A percentile compares a stretch with the other conserved stretches of the same genome.
These are phyloP conservation scores for Pegea sp. DNA, from an alignment of 23 tunicate genomes.

Conservation along the genomic window DNA sequence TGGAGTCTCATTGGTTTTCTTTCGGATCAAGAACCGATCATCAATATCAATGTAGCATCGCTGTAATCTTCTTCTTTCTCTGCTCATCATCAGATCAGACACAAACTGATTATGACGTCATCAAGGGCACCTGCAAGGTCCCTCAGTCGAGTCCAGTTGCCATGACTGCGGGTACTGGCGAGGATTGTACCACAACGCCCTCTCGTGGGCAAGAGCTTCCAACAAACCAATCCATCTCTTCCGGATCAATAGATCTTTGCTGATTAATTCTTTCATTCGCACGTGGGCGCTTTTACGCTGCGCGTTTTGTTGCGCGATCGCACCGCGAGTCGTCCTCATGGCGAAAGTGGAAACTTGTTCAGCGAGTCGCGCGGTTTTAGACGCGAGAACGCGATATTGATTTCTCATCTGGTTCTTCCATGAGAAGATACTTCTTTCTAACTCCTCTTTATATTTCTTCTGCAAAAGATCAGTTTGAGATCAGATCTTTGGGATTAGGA, in stretches of 20 bases:
- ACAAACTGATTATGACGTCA: background rate
- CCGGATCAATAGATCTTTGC: conserved; percentile 4
- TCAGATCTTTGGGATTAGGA: background rate
- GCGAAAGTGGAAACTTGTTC: conserved; percentile 70
- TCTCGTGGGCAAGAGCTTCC: conserved; percentile 85
- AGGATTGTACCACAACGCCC: conserved; percentile 88
- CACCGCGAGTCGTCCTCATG: conserved; percentile 64
- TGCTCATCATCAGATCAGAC: too few species aligned
- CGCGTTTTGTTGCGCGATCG: conserved; percentile 59
- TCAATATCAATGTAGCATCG: conserved; percentile 70
- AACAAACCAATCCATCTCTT: conserved; percentile 56
- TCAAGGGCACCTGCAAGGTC: conserved; percentile 43
- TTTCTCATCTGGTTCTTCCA: conserved; percentile 18
- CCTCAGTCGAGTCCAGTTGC: conserved; percentile 96
- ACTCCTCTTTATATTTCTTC: conserved; percentile 16
- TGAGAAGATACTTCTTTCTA: background rate
- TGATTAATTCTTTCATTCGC: conserved; percentile 30
- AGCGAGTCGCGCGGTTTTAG: conserved; percentile 34
- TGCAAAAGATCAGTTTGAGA: conserved; percentile 7
- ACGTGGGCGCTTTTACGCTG: conserved; percentile 23
- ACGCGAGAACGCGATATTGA: conserved; percentile 18
- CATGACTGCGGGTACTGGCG: conserved; percentile 54
- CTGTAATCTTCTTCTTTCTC: conserved; percentile 57
- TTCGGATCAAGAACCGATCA: conserved; percentile 48
- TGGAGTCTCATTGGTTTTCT: conserved; percentile 3